Conservation (phyloP, 2,113 vertebrate genomes). For the Cygnus buccinator region DNA sequence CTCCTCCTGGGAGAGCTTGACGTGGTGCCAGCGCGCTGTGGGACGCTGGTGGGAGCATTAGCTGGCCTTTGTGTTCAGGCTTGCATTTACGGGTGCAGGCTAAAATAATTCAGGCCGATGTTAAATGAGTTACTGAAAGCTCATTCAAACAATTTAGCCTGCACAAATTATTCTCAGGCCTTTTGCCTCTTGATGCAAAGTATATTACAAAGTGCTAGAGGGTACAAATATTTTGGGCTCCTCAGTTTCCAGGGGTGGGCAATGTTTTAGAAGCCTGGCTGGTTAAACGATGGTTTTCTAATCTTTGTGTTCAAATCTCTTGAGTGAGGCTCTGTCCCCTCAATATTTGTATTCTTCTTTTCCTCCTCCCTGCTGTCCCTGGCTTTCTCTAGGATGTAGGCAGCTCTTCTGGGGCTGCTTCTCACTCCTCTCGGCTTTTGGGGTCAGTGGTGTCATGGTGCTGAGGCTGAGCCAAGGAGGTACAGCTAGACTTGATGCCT, state of each 20-base stretch:
- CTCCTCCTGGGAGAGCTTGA: conserved; percentile 13
- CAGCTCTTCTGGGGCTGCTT: background rate
- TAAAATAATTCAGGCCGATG: background rate
- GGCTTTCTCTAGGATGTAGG: rapidly evolving
- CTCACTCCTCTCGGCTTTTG: background rate
- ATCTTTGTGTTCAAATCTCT: background rate
- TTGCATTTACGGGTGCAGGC: background rate
- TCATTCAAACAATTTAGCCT: background rate
- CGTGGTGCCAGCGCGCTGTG: background rate
- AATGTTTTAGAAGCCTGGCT: background rate
- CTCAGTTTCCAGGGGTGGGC: background rate
- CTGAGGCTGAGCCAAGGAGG: background rate
- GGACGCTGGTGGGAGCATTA: background rate
- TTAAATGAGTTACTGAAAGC: conserved; percentile 36
- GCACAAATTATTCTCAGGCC: background rate
- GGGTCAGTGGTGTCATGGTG: background rate
- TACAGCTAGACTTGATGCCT: background rate
- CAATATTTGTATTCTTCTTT: background rate
- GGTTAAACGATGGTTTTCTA: background rate
- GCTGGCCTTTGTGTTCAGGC: background rate
- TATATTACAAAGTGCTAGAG: background rate
- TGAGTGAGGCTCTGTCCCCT: background rate
- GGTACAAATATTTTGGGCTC: background rate
- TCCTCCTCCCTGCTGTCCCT: background rate
- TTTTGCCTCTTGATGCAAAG: background rate